phyloP scores from a whole-genome alignment of 2,797 vertebrate species.

The Rhynchotus rufescens region DNA sequence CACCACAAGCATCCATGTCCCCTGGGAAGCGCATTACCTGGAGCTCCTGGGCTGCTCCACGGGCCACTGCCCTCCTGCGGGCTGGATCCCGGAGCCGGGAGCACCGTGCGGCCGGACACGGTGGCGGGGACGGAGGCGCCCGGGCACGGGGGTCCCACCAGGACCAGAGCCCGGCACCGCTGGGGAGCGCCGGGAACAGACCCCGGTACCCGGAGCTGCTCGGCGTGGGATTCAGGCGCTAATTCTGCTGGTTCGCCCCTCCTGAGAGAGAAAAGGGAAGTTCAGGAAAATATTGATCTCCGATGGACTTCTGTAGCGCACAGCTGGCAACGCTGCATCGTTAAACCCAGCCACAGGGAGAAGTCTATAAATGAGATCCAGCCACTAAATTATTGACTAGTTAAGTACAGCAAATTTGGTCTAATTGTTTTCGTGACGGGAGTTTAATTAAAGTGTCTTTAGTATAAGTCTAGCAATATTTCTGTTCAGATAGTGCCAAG shows the following conservation, averaged over 20 bases:
- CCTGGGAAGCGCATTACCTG: no score
- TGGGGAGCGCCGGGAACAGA: no score
- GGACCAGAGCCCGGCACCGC: no score
- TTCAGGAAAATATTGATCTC: slow-evolving; percentile 37
- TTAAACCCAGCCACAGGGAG: slow-evolving; percentile 51
- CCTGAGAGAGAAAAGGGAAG: background rate
- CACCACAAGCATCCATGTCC: no score
- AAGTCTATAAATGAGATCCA: slow-evolving; percentile 77
- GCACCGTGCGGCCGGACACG: no score
- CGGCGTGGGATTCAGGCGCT: background rate
- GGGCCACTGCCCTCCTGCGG: no score
- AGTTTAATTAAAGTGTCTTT: slow-evolving; percentile 79
- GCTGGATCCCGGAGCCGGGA: no score
- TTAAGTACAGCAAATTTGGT: slow-evolving; percentile 72
- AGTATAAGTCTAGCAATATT: slow-evolving; percentile 7
- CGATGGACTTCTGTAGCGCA: slow-evolving; percentile 49
- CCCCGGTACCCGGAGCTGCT: no score
- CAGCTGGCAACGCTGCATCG: slow-evolving; percentile 29
- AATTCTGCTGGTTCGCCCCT: background rate
- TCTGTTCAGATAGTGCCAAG: slow-evolving; percentile 20
- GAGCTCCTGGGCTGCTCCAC: no score
- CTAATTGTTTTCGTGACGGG: slow-evolving; percentile 76
- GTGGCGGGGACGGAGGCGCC: no score
- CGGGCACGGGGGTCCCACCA: no score
- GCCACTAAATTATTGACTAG: slow-evolving; percentile 77